A percentile compares a stretch with the other conserved stretches of the same genome.
Conservation (phyloP, 2,113 vertebrate species). For the Baryphthengus martii region DNA sequence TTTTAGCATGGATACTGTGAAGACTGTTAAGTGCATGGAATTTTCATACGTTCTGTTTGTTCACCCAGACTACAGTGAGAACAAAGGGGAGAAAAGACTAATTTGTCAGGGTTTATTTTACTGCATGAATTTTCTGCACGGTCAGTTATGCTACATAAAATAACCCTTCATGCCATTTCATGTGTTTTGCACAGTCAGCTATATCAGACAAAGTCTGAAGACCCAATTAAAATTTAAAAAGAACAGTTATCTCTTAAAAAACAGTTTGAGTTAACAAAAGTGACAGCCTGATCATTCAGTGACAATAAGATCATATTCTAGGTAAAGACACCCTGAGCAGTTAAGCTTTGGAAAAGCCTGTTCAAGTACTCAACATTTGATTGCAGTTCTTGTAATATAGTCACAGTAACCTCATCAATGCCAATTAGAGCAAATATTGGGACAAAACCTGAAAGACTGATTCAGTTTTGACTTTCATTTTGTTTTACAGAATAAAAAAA, state of each 20-base stretch:
- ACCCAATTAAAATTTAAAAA: constrained; percentile 20
- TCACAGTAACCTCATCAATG: not conserved
- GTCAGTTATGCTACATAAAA: constrained; percentile 2
- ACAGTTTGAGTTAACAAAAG: not conserved
- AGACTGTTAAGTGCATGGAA: not conserved
- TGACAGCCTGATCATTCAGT: not conserved
- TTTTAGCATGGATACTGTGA: not conserved
- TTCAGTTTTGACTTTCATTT: not conserved
- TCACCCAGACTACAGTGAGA: not conserved
- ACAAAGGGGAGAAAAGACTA: not conserved
- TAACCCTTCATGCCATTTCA: not conserved
- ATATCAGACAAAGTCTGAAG: not conserved
- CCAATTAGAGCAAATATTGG: not conserved
- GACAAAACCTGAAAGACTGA: not conserved
- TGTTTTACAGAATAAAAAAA: not conserved
- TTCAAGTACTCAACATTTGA: not conserved
- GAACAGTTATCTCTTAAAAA: not conserved
- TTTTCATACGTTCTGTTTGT: not conserved
- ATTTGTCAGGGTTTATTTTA: not conserved
- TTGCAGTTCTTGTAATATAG: not conserved
- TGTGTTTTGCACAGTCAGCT: not conserved
- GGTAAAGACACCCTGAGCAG: not conserved
- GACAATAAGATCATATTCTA: not conserved
- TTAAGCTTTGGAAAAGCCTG: not conserved
- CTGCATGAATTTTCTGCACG: not conserved